Base-by-base conservation (phyloP, 2,888 invertebrate species). In the Lycaena phlaeas region DNA sequence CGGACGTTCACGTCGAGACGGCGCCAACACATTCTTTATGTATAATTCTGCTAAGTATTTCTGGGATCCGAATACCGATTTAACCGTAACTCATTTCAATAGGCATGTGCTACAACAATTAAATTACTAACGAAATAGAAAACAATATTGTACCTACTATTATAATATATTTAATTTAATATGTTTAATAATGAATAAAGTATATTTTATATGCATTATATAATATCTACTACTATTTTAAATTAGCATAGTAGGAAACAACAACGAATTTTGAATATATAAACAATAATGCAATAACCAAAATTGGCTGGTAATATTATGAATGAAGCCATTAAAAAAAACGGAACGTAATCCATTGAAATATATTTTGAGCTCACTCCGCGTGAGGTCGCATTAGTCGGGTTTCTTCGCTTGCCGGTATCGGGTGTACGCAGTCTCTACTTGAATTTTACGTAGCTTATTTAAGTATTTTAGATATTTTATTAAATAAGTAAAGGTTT, bases 401-500 rank as follows among this genome's bases (percentile, higher is more conserved):
- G 82, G 81, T 84, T 84, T 82, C 72, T 75, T 72, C 75, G 73
- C 69, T 79, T 64, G 72, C 59, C 61, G 68, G 72, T 64, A 59
- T 54, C 44, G 63, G 70, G 64, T 70, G 76, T 70, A 55, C 64
- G 65, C 53, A 54, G 53, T 61, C 60, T 71, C 66, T 69, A 64
- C 70, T 75, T 69, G 59, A 22, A 59, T 61, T 64, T 61, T 56
- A 75, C 77, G 78, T 77, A 68, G 68, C 61, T n/a, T 59, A 46
- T 36, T 48, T 48, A 34, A 43, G 59, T 58, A 58, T 55, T 62
- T 60, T 57, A 61, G 30, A 25, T 25, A 30, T 30, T 30, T 39
- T 36, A 36, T 26, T 11, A 11, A 17, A 9, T 29, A 27, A 17
- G 15, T 28, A 15, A 39, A 30, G 39, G 11, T 39, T 30, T 26